Conservation (phyloP, 2,888 invertebrate species). For the Sericinus montela region DNA sequence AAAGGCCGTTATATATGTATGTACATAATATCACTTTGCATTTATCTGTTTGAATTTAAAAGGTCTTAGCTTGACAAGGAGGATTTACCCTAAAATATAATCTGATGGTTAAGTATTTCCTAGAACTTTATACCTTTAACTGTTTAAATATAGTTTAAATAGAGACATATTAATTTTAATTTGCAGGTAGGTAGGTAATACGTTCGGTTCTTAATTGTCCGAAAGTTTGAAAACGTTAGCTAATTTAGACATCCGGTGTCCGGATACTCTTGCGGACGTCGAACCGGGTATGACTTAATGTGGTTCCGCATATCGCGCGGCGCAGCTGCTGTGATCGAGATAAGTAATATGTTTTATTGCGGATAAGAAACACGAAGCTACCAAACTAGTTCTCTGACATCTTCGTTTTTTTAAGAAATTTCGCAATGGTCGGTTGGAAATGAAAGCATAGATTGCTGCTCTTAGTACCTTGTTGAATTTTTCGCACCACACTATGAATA, state of each 20-base stretch:
- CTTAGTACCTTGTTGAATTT: too few relatives aligned
- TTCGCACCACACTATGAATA: too few relatives aligned
- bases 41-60: too few relatives aligned
- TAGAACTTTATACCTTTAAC: too few relatives aligned
- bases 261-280: conserved; percentile 5
- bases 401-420: conserved; percentile 23
- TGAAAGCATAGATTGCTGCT: conserved; percentile 13
- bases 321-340: conserved; percentile 21
- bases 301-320: conserved; percentile 16
- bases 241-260: not conserved
- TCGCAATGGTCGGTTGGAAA: conserved; percentile 25
- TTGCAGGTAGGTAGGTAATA: too few relatives aligned
- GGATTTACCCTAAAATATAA: too few relatives aligned
- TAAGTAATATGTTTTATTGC: conserved; percentile 27
- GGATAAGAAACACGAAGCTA: conserved; percentile 28
- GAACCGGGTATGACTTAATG: conserved; percentile 18
- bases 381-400: conserved; percentile 26
- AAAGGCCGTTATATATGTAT: too few relatives aligned
- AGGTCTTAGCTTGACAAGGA: too few relatives aligned
- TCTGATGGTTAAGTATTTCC: too few relatives aligned
- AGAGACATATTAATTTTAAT: too few relatives aligned
- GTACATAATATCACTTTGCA: too few relatives aligned
- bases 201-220: not conserved
- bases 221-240: not conserved
- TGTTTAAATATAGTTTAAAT: too few relatives aligned